Percentiles rank a stretch among this genome's conserved stretches.
phyloP scores from a whole-genome alignment of 2,113 vertebrate species.

The Apteryx mantelli region DNA sequence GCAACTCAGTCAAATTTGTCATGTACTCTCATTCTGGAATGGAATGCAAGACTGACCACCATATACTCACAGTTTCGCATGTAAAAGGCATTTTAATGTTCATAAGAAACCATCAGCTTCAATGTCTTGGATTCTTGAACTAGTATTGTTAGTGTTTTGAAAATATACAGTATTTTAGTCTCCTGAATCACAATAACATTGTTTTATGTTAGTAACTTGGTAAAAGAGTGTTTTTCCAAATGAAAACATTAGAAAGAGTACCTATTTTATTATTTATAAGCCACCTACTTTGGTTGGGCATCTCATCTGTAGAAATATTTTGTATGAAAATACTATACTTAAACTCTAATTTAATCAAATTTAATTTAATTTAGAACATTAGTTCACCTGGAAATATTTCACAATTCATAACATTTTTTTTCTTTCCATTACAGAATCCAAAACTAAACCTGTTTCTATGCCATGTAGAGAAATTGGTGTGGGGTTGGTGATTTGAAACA shows the following conservation, averaged over 20 bases:
- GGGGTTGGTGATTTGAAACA: not conserved
- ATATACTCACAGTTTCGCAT: not conserved
- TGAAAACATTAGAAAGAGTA: not conserved
- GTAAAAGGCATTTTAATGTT: not conserved
- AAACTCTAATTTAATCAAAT: not conserved
- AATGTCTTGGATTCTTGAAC: not conserved
- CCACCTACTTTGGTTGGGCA: not conserved
- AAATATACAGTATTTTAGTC: not conserved
- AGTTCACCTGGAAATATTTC: not conserved
- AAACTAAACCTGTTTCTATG: not conserved
- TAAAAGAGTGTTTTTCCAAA: not conserved
- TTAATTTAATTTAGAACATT: not conserved
- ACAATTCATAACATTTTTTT: not conserved
- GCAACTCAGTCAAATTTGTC: not conserved
- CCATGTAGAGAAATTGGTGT: not conserved
- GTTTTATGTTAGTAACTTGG: not conserved
- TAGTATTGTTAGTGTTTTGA: not conserved
- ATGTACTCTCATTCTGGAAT: not conserved
- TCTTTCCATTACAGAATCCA: not conserved
- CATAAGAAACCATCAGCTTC: not conserved
- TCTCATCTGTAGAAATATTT: not conserved
- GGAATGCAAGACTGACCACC: not conserved
- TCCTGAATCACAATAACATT: not conserved
- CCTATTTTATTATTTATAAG: not conserved
- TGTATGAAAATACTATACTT: not conserved